A percentile compares a stretch with the other conserved stretches of the same genome.
These are phyloP conservation scores for Numenius phaeopus DNA, from an alignment of 2,797 vertebrate species.

Conservation along the genomic window DNA sequence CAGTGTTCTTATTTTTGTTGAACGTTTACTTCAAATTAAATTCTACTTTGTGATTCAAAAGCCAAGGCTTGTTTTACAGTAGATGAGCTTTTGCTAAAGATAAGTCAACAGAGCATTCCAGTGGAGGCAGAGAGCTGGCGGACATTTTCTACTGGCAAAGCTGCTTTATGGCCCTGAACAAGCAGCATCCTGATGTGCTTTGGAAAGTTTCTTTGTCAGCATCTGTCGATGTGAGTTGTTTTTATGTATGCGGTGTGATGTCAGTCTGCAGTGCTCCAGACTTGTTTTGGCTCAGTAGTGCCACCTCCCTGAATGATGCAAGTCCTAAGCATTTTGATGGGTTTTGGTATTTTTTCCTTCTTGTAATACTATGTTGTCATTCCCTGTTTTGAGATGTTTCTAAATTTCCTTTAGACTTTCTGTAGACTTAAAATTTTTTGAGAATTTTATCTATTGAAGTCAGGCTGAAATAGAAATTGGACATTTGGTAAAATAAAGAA, in stretches of 20 bases:
- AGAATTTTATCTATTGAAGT: background rate
- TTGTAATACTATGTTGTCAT: background rate
- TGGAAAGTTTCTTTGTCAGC: slow-evolving; percentile 23
- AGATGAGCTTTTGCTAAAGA: slow-evolving; percentile 4
- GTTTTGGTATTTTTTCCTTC: background rate
- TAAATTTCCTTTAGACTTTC: background rate
- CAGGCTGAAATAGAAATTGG: background rate
- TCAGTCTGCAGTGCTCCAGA: background rate
- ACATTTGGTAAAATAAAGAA: background rate
- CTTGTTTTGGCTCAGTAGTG: background rate
- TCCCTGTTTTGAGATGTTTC: background rate
- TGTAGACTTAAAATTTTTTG: background rate
- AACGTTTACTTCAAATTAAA: background rate
- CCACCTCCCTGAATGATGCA: background rate
- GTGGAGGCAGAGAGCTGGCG: background rate
- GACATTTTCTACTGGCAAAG: background rate
- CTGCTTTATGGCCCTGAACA: background rate
- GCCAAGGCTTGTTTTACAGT: background rate
- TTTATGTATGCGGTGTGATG: background rate
- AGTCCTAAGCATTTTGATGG: background rate
- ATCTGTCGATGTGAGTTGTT: background rate
- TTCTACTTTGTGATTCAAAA: background rate
- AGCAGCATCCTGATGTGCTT: background rate
- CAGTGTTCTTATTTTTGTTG: background rate
- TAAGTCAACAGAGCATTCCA: slow-evolving; percentile 33